Base-by-base conservation (phyloP, 2,888 invertebrate species). In the Scaeva pyrastri region DNA sequence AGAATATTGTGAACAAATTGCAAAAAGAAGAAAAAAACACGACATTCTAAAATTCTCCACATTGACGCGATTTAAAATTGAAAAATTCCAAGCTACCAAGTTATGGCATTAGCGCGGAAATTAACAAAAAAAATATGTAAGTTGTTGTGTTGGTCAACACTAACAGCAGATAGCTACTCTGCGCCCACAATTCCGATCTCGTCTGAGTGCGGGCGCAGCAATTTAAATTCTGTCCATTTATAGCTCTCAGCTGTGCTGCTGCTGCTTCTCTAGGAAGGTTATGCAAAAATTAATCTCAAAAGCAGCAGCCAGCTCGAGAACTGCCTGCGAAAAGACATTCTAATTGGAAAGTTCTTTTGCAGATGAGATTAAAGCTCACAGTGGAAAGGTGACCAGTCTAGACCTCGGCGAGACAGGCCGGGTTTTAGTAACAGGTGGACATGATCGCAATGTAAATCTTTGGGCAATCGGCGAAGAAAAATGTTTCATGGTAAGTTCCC, bases 401-500 rank as follows among this genome's bases (percentile, higher is more conserved):
- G 93, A 93, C 90, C 89, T 93, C 70, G 93, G 93, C 52, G 92
- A 92, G 88, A 93, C 93, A 56, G 93, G 93, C 74, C 90, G 93
- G 50, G 93, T 93, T 83, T 90, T 93, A 84, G 93, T 93, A 88
- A 93, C 93, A 80, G 99, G 99, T 76, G 98, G 99, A 83, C 98
- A 98, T 92, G 99, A 99, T 93, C 97, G 97, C 92, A 98, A 98
- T 93, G 98, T 99, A 71, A 99, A 99, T 93, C 93, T 99, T 88
- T 99, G 98, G 98, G 98, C 98, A 14, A 97, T 98, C 88, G 98
- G 98, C 48, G 97, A 98, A 91, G 96, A 97, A 90, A 97, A 97
- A 92, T 98, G 98, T 93, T 97, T 99, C 90, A 97, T 99, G 98
- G 97, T 97, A 93, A 92, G 89, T 88, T 43, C 11, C 52, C 23